These are phyloP conservation scores for Scyliorhinus canicula DNA, from an alignment of 2,797 vertebrate genomes.

Conservation along the genomic window DNA sequence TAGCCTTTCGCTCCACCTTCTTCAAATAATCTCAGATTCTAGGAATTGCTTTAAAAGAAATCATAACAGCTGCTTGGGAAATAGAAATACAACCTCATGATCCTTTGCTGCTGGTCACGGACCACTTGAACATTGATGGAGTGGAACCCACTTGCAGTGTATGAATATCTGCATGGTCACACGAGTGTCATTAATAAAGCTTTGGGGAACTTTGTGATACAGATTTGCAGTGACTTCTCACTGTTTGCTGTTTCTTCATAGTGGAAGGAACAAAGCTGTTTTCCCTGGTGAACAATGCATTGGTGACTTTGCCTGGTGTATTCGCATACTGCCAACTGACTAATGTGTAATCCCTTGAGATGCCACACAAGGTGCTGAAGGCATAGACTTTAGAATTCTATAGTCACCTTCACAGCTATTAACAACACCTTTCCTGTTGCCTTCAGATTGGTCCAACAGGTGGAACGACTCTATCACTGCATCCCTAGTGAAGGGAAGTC, in stretches of 20 bases:
- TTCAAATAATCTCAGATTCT: not conserved
- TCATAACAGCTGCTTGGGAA: not conserved
- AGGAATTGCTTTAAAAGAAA: not conserved
- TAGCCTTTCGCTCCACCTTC: not conserved
- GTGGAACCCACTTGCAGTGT: not conserved
- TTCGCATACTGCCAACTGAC: not conserved
- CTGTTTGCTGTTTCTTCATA: not conserved
- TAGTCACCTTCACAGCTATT: slow-evolving; percentile 8
- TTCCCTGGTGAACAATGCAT: not conserved
- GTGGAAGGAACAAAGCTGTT: not conserved
- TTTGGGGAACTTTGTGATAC: not conserved
- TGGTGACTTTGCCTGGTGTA: not conserved
- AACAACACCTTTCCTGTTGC: not conserved
- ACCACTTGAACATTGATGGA: not conserved
- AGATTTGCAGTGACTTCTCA: not conserved
- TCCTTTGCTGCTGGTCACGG: not conserved
- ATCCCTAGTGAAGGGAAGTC: not conserved
- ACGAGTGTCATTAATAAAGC: not conserved
- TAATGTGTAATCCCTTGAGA: not conserved
- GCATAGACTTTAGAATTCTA: not conserved
- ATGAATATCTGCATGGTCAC: not conserved
- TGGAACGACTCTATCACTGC: too few species aligned
- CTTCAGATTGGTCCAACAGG: not conserved
- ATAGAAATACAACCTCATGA: not conserved
- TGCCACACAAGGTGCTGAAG: too few species aligned